Conservation (phyloP, 2,888 invertebrate species). For the Fragum whitleyi region DNA sequence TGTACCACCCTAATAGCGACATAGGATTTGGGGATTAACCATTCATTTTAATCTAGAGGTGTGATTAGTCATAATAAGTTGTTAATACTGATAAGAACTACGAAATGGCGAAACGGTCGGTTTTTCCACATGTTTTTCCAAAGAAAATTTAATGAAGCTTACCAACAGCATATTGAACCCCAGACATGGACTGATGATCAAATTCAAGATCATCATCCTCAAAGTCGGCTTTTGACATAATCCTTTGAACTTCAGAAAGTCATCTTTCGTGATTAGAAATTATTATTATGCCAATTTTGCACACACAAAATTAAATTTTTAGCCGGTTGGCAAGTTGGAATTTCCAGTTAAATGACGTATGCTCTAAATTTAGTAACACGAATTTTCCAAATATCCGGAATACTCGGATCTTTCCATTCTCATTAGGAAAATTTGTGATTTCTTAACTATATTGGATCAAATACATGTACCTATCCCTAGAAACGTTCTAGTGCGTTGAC, state of each 20-base stretch:
- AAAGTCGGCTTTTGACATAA: background rate
- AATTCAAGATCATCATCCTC: conserved; percentile 12
- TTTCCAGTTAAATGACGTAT: conserved; percentile 18
- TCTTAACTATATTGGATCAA: no score
- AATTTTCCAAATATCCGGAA: conserved; percentile 40
- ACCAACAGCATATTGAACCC: conserved; percentile 3
- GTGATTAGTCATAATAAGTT: no score
- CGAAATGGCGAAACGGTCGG: background rate
- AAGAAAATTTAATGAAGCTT: background rate
- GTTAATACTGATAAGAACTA: no score
- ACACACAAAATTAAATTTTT: no score
- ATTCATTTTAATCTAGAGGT: no score
- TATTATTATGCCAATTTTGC: no score
- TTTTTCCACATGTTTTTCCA: conserved; percentile 2
- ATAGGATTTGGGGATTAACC: no score
- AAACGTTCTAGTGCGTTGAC: no score
- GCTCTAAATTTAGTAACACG: conserved; percentile 47
- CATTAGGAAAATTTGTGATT: no score
- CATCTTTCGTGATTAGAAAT: background rate
- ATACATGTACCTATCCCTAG: no score
- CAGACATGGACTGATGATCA: conserved; percentile 9
- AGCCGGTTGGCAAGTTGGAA: conserved; percentile 2
- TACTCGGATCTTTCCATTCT: background rate
- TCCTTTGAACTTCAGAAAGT: background rate
- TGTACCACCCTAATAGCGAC: no score